phyloP scores from a whole-genome alignment of 37 sponge, comb jelly and placozoan species.

The Crambe crambe region DNA sequence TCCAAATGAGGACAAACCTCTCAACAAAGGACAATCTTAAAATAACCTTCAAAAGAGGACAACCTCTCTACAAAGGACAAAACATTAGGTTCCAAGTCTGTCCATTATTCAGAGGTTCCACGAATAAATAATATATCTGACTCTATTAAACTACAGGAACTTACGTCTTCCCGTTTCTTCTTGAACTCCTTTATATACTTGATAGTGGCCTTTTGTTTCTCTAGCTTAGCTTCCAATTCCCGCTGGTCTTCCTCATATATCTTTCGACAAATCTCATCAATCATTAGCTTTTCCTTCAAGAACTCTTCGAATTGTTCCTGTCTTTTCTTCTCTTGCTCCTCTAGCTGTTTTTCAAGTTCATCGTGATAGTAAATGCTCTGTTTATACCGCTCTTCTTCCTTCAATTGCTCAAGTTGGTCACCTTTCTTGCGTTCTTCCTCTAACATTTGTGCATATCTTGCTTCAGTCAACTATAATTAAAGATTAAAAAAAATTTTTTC shows the following conservation, averaged over 20 bases:
- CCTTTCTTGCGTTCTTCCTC: constrained; percentile 70
- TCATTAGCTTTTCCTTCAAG: constrained; percentile 98
- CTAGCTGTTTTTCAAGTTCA: constrained; percentile 89
- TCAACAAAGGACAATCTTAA: too few species aligned
- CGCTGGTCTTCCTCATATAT: constrained; percentile 97
- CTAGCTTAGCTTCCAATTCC: constrained; percentile 70
- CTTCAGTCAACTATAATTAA: constrained; percentile 47
- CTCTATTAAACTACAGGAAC: too few species aligned
- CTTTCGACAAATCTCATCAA: constrained; percentile 98
- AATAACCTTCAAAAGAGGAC: too few species aligned
- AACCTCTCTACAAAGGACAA: too few species aligned
- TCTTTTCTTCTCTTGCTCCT: constrained; percentile 86
- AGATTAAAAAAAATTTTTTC: not conserved
- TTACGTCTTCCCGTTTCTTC: constrained; percentile 82
- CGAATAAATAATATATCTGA: too few species aligned
- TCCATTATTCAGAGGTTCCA: too few species aligned
- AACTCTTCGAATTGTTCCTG: constrained; percentile 95
- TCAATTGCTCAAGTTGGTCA: constrained; percentile 38
- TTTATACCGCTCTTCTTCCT: constrained; percentile 64
- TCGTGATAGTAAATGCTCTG: constrained; percentile 82
- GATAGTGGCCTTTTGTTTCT: constrained; percentile 89
- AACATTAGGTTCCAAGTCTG: too few species aligned
- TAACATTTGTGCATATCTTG: constrained; percentile 66
- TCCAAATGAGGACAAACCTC: too few species aligned
- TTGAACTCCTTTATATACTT: constrained; percentile 87